A percentile compares a stretch with the other conserved stretches of the same genome.
phyloP scores from a whole-genome alignment of 2,113 vertebrate genomes.

The Acinonyx jubatus region DNA sequence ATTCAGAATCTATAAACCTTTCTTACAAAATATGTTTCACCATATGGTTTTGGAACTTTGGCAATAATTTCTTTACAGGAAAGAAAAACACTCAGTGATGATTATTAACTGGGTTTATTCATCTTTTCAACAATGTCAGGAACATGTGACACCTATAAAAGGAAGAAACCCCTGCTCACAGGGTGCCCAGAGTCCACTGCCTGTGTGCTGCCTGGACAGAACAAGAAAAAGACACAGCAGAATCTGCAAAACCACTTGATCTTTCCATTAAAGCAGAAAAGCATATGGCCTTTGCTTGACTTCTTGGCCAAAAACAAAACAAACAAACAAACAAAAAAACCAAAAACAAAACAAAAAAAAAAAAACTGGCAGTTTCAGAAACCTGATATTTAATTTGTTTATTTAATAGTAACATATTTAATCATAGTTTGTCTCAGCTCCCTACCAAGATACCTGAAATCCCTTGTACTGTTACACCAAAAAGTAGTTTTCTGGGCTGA shows the following conservation, averaged over 20 bases:
- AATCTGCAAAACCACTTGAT: not conserved
- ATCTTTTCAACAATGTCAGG: not conserved
- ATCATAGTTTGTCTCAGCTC: not conserved
- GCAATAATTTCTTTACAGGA: not conserved
- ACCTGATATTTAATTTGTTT: not conserved
- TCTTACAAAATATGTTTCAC: constrained; percentile 45
- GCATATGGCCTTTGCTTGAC: not conserved
- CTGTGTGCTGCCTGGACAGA: accelerated
- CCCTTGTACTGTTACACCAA: not conserved
- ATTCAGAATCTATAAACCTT: not conserved
- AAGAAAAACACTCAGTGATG: constrained; percentile 24
- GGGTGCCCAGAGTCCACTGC: not conserved
- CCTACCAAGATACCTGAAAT: not conserved
- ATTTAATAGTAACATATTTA: not conserved
- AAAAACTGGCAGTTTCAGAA: not conserved
- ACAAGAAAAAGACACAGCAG: not conserved
- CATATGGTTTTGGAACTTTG: constrained; percentile 56
- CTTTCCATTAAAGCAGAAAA: not conserved
- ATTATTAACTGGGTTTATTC: constrained; percentile 50
- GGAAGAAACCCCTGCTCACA: not conserved
- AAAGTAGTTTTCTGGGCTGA: not conserved
- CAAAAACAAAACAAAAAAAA: no score
- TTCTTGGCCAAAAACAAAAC: not conserved
- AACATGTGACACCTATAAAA: not conserved
- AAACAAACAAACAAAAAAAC: not conserved